A percentile compares a stretch with the other conserved stretches of the same genome.
These are phyloP conservation scores for Ptilodon capucinus DNA, from an alignment of 2,888 invertebrate species.

Conservation along the genomic window DNA sequence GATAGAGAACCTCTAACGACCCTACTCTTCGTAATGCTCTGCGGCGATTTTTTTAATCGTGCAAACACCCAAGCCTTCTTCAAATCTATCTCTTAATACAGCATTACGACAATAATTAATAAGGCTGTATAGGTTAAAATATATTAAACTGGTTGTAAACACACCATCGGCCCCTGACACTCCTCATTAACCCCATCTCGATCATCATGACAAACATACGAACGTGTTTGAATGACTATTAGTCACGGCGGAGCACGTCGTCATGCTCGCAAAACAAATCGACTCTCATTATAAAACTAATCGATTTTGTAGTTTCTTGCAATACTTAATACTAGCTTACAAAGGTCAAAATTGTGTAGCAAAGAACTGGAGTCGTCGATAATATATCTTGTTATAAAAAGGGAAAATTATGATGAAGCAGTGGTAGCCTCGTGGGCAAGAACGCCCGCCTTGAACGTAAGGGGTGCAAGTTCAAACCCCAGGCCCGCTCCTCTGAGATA, in stretches of 20 bases:
- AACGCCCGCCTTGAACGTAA: no score
- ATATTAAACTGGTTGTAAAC: background rate
- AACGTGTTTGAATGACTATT: slow-evolving; percentile 25
- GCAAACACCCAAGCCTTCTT: no score
- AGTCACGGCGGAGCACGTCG: slow-evolving; percentile 18
- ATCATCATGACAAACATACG: slow-evolving; percentile 15
- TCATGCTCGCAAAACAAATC: slow-evolving; percentile 20
- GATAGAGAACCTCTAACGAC: no score
- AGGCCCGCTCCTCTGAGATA: no score
- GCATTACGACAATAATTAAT: no score
- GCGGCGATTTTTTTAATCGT: no score
- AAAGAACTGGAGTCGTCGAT: background rate
- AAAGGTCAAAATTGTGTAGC: slow-evolving; percentile 8
- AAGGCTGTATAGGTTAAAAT: background rate
- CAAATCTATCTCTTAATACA: no score
- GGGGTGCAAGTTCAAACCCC: no score
- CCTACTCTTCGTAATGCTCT: no score
- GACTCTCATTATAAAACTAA: slow-evolving; percentile 11
- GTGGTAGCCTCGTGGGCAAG: no score
- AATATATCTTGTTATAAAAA: no score
- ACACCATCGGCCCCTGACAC: background rate
- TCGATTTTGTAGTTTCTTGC: slow-evolving; percentile 10
- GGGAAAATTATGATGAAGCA: no score
- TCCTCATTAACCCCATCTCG: background rate
- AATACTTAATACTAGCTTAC: slow-evolving; percentile 3